phyloP scores from a whole-genome alignment of 1,140 invertebrate genomes.

The Lasioglossum albipes region DNA sequence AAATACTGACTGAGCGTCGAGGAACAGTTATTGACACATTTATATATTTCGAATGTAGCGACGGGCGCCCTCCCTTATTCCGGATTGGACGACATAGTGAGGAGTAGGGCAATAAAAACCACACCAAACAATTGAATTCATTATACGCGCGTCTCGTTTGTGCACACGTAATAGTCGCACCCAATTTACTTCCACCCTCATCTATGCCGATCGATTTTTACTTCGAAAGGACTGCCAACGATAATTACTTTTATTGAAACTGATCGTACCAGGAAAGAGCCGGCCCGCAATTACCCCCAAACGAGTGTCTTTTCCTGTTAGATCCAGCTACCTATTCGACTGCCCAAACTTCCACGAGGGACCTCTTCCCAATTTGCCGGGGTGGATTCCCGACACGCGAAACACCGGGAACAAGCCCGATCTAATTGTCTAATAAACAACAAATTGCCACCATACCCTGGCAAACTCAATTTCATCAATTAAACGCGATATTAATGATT shows the following conservation, averaged over 20 bases:
- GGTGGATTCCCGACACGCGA: neutral
- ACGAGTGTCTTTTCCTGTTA: conserved; percentile 12
- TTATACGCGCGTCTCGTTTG: conserved; percentile 58
- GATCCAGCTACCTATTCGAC: neutral
- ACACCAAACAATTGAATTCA: conserved; percentile 65
- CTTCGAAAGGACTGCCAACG: conserved; percentile 42
- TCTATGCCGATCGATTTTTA: conserved; percentile 61
- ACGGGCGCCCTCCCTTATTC: conserved; percentile 50
- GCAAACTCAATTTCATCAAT: conserved; percentile 16
- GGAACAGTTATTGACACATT: conserved; percentile 64
- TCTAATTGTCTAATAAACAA: neutral
- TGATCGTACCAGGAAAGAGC: conserved; percentile 54
- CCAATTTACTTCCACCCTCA: conserved; percentile 60
- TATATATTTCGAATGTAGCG: conserved; percentile 66
- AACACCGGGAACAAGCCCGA: neutral
- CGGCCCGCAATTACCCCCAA: conserved; percentile 48
- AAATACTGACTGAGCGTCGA: conserved; percentile 55
- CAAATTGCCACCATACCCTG: conserved; percentile 15
- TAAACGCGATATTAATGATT: neutral
- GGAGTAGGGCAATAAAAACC: conserved; percentile 61
- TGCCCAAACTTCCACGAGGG: conserved; percentile 7
- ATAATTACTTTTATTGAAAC: conserved; percentile 66
- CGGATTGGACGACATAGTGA: conserved; percentile 53
- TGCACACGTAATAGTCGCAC: conserved; percentile 51
- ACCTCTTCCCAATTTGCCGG: neutral